Conservation (phyloP, 2,113 vertebrate genomes). For the Vulpes vulpes region DNA sequence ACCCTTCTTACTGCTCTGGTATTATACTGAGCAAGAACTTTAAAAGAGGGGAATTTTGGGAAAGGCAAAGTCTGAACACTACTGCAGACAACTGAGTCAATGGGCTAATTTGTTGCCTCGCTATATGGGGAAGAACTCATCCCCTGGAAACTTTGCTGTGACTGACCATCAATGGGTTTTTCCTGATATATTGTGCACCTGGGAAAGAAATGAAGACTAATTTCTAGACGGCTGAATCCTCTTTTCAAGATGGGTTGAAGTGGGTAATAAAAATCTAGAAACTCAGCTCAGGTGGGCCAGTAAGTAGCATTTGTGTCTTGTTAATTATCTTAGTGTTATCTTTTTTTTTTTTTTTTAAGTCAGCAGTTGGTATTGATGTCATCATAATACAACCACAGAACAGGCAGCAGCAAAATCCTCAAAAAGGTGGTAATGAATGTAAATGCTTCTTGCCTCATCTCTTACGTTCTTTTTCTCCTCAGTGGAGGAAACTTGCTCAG, state of each 20-base stretch:
- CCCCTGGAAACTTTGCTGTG: not conserved
- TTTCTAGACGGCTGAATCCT: not conserved
- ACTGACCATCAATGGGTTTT: not conserved
- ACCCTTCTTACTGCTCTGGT: not conserved
- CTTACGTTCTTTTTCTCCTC: not conserved
- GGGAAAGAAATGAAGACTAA: not conserved
- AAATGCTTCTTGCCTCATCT: not conserved
- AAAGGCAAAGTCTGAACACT: constrained; percentile 1
- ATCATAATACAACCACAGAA: not conserved
- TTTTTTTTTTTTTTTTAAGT: not conserved
- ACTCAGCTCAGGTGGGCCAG: not conserved
- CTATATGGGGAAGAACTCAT: not conserved
- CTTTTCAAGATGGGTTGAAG: constrained; percentile 18
- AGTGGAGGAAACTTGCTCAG: not conserved
- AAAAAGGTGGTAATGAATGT: not conserved
- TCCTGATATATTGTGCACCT: not conserved
- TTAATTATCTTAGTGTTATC: not conserved
- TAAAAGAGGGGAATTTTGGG: not conserved
- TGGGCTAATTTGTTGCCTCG: not conserved
- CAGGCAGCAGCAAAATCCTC: not conserved
- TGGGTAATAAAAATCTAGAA: constrained; percentile 22
- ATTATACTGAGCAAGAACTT: not conserved
- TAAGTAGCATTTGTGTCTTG: not conserved
- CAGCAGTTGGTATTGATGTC: not conserved
- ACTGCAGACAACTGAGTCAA: not conserved